Conservation (phyloP, 2,888 invertebrate genomes). For the Clanis bilineata region DNA sequence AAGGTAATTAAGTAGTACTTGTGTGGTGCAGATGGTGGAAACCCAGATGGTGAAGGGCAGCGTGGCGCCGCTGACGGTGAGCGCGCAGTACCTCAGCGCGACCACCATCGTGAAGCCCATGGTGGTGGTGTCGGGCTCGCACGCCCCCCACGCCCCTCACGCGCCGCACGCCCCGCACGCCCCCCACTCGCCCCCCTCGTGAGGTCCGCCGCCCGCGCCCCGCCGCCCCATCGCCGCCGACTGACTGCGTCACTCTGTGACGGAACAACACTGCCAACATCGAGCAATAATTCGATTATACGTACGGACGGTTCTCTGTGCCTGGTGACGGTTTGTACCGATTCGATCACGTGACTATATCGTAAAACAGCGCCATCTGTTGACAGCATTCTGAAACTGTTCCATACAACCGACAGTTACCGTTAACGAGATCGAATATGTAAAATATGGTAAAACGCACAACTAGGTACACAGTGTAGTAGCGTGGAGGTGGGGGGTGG, state of each 20-base stretch:
- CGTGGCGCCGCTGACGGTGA: slow-evolving; percentile 84
- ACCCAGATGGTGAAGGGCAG: slow-evolving; percentile 81
- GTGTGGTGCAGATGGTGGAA: slow-evolving; percentile 65
- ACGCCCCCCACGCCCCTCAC: slow-evolving; percentile 29
- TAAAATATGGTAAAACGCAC: too few species aligned
- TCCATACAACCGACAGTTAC: too few species aligned
- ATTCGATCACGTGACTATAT: too few species aligned
- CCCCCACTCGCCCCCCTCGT: slow-evolving; percentile 34
- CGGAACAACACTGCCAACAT: slow-evolving; percentile 39
- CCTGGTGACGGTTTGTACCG: too few species aligned
- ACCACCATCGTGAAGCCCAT: slow-evolving; percentile 86
- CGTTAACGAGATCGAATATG: too few species aligned
- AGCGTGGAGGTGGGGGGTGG: slow-evolving; percentile 10
- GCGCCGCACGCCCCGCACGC: slow-evolving; percentile 20
- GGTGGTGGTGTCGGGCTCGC: slow-evolving; percentile 81
- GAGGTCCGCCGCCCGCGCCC: slow-evolving; percentile 25
- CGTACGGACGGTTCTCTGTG: neutral
- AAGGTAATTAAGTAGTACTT: neutral
- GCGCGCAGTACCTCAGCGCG: slow-evolving; percentile 85
- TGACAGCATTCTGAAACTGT: too few species aligned
- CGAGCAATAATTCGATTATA: slow-evolving; percentile 36
- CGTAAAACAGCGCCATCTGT: too few species aligned
- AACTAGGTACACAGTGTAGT: neutral
- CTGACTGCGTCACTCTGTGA: neutral
- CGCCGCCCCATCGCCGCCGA: neutral